phyloP scores from a whole-genome alignment of 2,113 vertebrate species.

The Syngnathus scovelli region DNA sequence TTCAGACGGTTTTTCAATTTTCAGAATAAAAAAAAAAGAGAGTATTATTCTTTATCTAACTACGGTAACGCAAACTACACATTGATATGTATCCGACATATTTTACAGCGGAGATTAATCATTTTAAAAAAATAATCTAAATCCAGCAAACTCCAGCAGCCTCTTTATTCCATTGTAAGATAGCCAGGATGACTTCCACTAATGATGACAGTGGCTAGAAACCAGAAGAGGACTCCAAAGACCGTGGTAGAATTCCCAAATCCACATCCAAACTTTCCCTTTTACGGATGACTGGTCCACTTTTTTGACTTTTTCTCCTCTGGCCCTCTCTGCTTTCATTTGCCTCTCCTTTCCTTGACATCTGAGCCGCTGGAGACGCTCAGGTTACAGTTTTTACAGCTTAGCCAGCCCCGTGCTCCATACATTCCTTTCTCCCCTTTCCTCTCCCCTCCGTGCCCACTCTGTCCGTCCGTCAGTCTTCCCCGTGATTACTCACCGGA shows the following conservation, averaged over 20 bases:
- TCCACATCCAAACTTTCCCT: constrained; percentile 92
- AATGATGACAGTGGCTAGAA: constrained; percentile 79
- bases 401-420: constrained; percentile 91
- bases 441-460: constrained; percentile 52
- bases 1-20: not conserved
- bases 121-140: constrained; percentile 14
- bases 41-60: not conserved
- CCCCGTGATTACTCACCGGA: constrained; percentile 86
- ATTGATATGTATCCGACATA: constrained; percentile 1
- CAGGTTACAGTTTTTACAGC: constrained; percentile 99
- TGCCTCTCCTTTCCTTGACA: constrained; percentile 99
- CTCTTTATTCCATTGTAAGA: constrained; percentile 71
- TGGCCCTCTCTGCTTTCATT: constrained; percentile 78
- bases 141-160: constrained; percentile 2
- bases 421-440: constrained; percentile 96
- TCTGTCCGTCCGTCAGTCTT: constrained; percentile 28
- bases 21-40: not conserved
- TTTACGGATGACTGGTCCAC: constrained; percentile 72
- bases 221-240: constrained; percentile 97
- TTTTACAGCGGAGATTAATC: constrained; percentile 7
- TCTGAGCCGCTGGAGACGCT: constrained; percentile 83
- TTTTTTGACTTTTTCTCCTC: constrained; percentile 53
- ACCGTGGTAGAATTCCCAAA: constrained; percentile 99
- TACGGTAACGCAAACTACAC: constrained; percentile 4
- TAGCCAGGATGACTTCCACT: constrained; percentile 35